Base-by-base conservation (phyloP, 2,113 vertebrate genomes). In the Verasper variegatus region DNA sequence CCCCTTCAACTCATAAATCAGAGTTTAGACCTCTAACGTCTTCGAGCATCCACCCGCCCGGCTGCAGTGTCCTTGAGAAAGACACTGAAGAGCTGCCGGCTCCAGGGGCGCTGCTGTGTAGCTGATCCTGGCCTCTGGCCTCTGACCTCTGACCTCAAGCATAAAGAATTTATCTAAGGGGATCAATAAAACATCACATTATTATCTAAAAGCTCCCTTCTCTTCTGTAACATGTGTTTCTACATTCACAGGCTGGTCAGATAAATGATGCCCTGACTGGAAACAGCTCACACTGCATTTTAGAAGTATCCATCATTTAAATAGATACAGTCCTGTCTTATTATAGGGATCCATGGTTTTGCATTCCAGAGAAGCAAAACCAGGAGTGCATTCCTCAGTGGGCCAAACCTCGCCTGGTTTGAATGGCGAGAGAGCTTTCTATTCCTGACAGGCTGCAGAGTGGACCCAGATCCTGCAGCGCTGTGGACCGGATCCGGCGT, bases 361-460 rank as follows among this genome's bases (percentile, higher is more conserved):
- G 20, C 69, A 86, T 90, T 91, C 89, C 89, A 77, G 52, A 62
- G 66, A 55, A 70, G 74, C 68, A 78, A 86, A 83, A 92, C 86
- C 82, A 79, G 73, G 81, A n/a, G 81, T 52, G 15, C 81, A 87
- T 88, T 91, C 78, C 78, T 81, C 55, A 11, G 59, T 12, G 65
- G 66, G 87, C 90, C 89, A 88, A 90, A 86, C 83, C 88, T 82
- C 71, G 60, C 13, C 62, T 74, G 79, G 84, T 81, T 82, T 79
- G 72, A 84, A 82, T 31, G 68, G 37, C 20, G 51, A 56, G 20
- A 76, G 60, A 73, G 80, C 31, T 78, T 85, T 90, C 83, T 88
- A 86, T 89, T 89, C 59, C 27, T 71, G 82, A 87, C 80, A 74
- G 69, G 51, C 78, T 4, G 27, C 17, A 82, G 79, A 85, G 57